Conservation (phyloP, 2,113 vertebrate genomes). For the Myrmecobius fasciatus region DNA sequence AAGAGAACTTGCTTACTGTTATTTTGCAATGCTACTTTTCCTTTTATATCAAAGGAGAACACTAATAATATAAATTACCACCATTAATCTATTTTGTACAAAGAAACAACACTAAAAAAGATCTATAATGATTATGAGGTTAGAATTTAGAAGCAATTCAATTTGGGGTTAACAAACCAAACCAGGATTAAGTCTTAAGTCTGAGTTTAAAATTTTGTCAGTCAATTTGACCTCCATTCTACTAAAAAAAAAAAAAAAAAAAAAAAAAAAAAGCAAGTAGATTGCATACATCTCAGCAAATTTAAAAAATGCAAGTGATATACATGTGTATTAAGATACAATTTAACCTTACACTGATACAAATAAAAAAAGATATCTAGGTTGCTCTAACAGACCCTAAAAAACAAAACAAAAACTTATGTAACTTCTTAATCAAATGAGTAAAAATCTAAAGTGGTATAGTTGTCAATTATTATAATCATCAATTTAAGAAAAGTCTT, state of each 20-base stretch:
- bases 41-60: background rate
- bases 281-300: background rate
- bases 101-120: background rate
- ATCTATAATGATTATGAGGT: background rate
- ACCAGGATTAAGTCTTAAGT: background rate
- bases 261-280: background rate
- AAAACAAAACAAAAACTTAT: background rate
- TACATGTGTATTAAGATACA: background rate
- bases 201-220: background rate
- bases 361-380: background rate
- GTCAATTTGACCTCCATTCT: background rate
- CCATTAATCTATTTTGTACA: too few species aligned
- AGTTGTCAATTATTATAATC: background rate
- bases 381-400: background rate
- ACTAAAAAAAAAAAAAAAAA: background rate
- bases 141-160: background rate
- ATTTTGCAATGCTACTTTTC: background rate
- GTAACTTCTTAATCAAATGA: background rate
- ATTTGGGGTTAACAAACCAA: background rate
- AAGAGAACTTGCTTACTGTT: conserved; percentile 13
- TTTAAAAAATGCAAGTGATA: background rate
- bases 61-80: too few species aligned
- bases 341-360: background rate
- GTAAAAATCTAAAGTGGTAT: background rate
- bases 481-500: background rate